Percentiles rank a stretch among this genome's conserved stretches.
These are phyloP conservation scores for Nephrotoma appendiculata DNA, from an alignment of 2,888 invertebrate genomes.

Conservation along the genomic window DNA sequence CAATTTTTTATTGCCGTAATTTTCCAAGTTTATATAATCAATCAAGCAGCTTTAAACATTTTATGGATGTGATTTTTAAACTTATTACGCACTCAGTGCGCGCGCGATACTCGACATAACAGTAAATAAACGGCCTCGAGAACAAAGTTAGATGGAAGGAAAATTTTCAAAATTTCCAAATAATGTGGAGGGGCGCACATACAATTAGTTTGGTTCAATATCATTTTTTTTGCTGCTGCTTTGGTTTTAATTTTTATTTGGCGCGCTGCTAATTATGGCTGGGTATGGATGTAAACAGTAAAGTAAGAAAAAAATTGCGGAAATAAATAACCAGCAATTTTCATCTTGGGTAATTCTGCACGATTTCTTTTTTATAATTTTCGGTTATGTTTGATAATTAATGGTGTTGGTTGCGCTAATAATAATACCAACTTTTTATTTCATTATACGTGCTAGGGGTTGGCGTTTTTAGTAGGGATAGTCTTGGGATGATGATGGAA, in stretches of 20 bases:
- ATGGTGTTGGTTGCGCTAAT: neutral
- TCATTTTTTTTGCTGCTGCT: neutral
- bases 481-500: neutral
- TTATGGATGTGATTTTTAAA: too few relatives aligned
- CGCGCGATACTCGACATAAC: too few relatives aligned
- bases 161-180: neutral
- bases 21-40: neutral
- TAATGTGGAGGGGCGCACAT: neutral
- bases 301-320: neutral
- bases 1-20: neutral
- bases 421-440: neutral
- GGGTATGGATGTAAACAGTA: neutral
- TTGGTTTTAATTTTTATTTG: neutral
- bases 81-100: too few relatives aligned
- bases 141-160: too few relatives aligned
- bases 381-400: neutral
- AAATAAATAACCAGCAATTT: neutral
- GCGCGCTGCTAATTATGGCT: neutral
- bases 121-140: too few relatives aligned
- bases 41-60: too few relatives aligned
- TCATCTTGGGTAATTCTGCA: neutral
- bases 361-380: neutral
- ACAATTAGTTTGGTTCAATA: neutral
- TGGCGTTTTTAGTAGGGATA: neutral
- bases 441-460: neutral